These are phyloP conservation scores for Dunckerocampus dactyliophorus DNA, from an alignment of 2,113 vertebrate genomes.

Conservation along the genomic window DNA sequence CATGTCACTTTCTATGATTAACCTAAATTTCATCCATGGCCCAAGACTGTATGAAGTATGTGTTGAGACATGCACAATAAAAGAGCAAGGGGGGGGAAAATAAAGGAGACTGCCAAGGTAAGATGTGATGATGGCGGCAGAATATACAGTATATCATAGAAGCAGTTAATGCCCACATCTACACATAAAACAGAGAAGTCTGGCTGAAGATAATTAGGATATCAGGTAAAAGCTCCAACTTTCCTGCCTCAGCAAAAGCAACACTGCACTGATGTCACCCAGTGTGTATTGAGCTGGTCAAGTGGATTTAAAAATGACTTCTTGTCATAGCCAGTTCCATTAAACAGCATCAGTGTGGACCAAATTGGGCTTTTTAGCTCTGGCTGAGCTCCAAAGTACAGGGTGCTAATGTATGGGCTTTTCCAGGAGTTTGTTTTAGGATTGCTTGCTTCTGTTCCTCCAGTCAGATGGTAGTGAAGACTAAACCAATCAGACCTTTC, in stretches of 20 bases:
- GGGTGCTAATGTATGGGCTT: slow-evolving; percentile 55
- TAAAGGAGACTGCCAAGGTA: slow-evolving; percentile 32
- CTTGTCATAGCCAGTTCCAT: slow-evolving; percentile 56
- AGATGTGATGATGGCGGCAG: slow-evolving; percentile 43
- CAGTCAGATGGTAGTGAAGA: slow-evolving; percentile 52
- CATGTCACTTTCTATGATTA: slow-evolving; percentile 75
- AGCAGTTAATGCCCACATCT: slow-evolving; percentile 38
- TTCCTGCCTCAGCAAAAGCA: slow-evolving; percentile 60
- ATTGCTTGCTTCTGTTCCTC: slow-evolving; percentile 5
- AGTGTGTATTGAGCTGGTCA: slow-evolving; percentile 49
- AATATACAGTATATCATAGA: slow-evolving; percentile 36
- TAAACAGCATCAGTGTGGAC: slow-evolving; percentile 45
- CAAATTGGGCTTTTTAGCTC: slow-evolving; percentile 60
- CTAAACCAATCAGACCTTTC: slow-evolving; percentile 67
- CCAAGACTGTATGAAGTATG: slow-evolving; percentile 59
- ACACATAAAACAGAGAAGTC: slow-evolving; percentile 42
- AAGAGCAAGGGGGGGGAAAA: slow-evolving; percentile 45
- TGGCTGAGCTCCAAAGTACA: slow-evolving; percentile 58
- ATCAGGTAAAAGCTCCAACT: slow-evolving; percentile 44
- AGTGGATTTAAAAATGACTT: slow-evolving; percentile 57
- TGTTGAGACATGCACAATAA: slow-evolving; percentile 59
- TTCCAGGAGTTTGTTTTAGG: slow-evolving; percentile 51
- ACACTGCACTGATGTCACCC: slow-evolving; percentile 39
- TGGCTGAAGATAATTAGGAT: slow-evolving; percentile 48
- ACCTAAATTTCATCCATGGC: slow-evolving; percentile 69